Evolutionary conservation across 2,797 vertebrate genomes (phyloP), one percentile per base, ranked within the genome.

Genomic region (Thaleichthys pacificus): DNA sequence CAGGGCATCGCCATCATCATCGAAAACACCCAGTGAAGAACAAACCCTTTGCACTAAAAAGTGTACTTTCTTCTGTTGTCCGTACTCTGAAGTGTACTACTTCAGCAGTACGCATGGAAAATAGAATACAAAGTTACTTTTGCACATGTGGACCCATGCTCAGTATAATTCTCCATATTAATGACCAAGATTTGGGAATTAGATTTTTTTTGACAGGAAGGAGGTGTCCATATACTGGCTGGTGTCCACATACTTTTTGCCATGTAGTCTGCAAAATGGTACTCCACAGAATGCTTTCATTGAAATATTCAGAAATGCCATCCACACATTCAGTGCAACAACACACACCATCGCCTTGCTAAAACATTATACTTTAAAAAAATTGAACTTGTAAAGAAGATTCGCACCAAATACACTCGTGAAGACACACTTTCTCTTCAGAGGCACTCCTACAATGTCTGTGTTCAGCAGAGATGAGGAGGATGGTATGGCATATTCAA

Each of bases 1-100:
- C 98, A 99, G 72, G 98, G 97, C 7, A 98, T 99, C 0, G 97
- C 97, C 1, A 28, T 99, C 66, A 68, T 99, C 82, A 81, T 99
- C 5, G 93, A 99, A 89, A 97, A 66, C 89, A 69, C 74, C 82
- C 77, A 90, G 0, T 68, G 56, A 85, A 69, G 19, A 7, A 30
- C 7, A 7, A 12, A 66, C 14, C 42, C 28, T 56, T 3, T 15
- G 66, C 24, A 17, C 42, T 62, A 60, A 72, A 35, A 66, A 70
- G 8, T 24, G 30, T 14, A 58, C 57, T 28, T 47, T 47, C 11
- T 14, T 47, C 42, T 47, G 42, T 47, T 47, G 42, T 47, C 42
- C 42, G 11, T 47, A 8, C 42, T 8, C 42, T 11, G 3, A 11
- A 47, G 42, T 47, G 42, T 47, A 47, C 42, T 11, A 47, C 42